Evolutionary conservation across 92 coral and sea anemone species (phyloP), one percentile per base, ranked within the genome.

Genomic region (Anthopleura xanthogrammica): DNA sequence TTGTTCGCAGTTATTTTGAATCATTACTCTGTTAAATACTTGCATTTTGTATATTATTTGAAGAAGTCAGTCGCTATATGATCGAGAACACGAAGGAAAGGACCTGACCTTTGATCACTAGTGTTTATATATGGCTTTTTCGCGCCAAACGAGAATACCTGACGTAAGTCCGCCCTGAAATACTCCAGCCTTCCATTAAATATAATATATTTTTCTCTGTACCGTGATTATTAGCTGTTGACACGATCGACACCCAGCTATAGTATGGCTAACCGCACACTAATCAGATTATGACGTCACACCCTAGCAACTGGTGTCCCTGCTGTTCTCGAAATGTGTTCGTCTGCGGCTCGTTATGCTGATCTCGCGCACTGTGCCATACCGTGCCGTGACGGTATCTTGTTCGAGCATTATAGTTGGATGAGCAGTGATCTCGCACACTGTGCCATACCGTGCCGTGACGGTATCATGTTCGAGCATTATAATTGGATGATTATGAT

Each of bases 271-370:
- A 19, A 5, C 36, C 0, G 7, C 3, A 4, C 36, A 22, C 11
- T 22, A 64, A 64, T 64, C 71, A 64, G 40, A 64, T 64, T 64
- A 64, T 64, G 71, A 64, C 71, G 71, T 64, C 71, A 64, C 19
- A 64, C 71, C 71, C 1, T 64, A 64, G 71, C 71, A 64, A 22
- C 71, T 10, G 36, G 71, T 64, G 70, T 62, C 70, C 70, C 70
- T 23, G 70, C 70, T 62, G 70, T 62, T 62, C 70, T 3, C 70
- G 0, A n/a, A 62, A 8, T 62, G 16, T n/a, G 20, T 16, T 19
- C 24, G 23, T 4, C 71, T 64, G 71, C 36, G 10, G 71, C 24
- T 64, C 71, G 40, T n/a, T 64, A 22, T 17, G 71, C n/a, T n/a
- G n/a, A n/a, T n/a, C n/a, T n/a, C n/a, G n/a, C n/a, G n/a, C n/a